A percentile compares a stretch with the other conserved stretches of the same genome.
Evolutionary conservation across 1,140 invertebrate species (phyloP).

Genomic region (Drosophila littoralis): DNA sequence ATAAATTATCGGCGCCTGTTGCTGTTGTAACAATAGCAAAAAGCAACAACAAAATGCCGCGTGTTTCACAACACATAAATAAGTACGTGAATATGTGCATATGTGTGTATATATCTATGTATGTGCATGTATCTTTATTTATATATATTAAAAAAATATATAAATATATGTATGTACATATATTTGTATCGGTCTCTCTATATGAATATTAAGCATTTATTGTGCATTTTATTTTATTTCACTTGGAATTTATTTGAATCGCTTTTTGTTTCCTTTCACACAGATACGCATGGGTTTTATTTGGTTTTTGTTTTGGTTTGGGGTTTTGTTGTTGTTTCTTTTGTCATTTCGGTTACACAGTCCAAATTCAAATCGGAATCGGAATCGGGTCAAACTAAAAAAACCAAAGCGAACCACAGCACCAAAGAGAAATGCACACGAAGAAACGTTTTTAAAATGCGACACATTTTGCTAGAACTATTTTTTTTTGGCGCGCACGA

Average conservation of each 20-base stretch:
- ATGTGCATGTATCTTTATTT: background rate
- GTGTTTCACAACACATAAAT: constrained; percentile 54
- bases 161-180: too few species aligned
- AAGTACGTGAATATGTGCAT: constrained; percentile 2
- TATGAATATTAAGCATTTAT: constrained; percentile 53
- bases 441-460: constrained; percentile 38
- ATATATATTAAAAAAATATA: too few species aligned
- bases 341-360: constrained; percentile 39
- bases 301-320: constrained; percentile 7
- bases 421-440: constrained; percentile 46
- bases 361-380: constrained; percentile 41
- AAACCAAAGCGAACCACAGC: constrained; percentile 34
- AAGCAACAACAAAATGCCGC: constrained; percentile 36
- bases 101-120: background rate
- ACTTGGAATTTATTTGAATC: constrained; percentile 36
- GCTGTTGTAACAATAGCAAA: constrained; percentile 49
- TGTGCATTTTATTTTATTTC: constrained; percentile 42
- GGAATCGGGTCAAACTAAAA: constrained; percentile 61
- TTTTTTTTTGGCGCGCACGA: constrained; percentile 34
- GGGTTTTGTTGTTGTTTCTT: constrained; percentile 22
- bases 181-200: constrained; percentile 19
- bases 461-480: constrained; percentile 23
- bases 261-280: constrained; percentile 55
- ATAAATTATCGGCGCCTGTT: constrained; percentile 69
- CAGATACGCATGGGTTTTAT: constrained; percentile 37